Percentiles rank a stretch among this genome's conserved stretches.
Evolutionary conservation across 2,888 invertebrate species (phyloP).

Genomic region (Anthoptus insignis): DNA sequence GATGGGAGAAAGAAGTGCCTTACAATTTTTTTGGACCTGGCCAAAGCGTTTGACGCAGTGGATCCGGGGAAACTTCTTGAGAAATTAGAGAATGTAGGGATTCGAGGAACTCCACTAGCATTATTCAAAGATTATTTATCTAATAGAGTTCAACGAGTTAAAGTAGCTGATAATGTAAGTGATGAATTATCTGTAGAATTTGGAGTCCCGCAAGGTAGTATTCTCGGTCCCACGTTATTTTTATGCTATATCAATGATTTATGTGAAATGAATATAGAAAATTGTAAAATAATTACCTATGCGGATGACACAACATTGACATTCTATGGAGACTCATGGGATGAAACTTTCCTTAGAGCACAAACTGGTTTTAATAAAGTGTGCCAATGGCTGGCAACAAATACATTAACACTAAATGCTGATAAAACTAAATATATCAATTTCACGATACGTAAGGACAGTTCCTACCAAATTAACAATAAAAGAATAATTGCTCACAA

Average conservation of each 20-base stretch:
- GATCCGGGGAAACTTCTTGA: not conserved
- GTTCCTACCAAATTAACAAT: too few relatives aligned
- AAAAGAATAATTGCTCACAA: too few relatives aligned
- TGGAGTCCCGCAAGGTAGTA: not conserved
- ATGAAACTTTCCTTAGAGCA: not conserved
- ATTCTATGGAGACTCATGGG: not conserved
- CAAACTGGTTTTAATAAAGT: not conserved
- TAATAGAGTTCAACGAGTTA: not conserved
- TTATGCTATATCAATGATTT: not conserved
- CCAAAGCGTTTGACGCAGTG: not conserved
- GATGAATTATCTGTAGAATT: not conserved
- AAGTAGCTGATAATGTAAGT: not conserved
- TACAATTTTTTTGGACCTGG: not conserved
- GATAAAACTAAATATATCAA: not conserved
- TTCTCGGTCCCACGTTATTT: not conserved
- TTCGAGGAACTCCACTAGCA: not conserved
- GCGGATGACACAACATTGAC: slow-evolving; percentile 9
- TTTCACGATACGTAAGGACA: too few relatives aligned
- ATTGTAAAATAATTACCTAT: not conserved
- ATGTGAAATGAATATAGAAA: not conserved
- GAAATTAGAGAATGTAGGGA: not conserved
- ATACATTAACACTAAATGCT: not conserved
- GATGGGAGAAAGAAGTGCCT: not conserved
- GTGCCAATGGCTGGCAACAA: not conserved
- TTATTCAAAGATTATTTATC: not conserved